Percentiles rank a stretch among this genome's conserved stretches.
Conservation (phyloP, 2,888 invertebrate species). For the Metopia argyrocephala region DNA sequence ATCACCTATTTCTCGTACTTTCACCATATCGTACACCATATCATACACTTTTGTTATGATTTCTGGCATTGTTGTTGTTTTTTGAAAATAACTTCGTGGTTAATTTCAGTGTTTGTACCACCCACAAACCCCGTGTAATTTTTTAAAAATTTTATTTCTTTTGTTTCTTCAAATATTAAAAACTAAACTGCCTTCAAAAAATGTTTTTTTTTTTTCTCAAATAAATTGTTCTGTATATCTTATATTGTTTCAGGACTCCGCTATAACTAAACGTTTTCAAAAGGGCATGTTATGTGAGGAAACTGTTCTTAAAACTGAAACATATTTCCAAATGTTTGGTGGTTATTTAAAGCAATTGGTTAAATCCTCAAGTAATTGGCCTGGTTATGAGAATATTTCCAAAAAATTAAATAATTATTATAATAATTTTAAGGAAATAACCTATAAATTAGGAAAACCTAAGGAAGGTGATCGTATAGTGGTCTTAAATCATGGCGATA, state of each 20-base stretch:
- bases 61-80: no score
- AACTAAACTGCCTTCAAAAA: no score
- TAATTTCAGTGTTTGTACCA: no score
- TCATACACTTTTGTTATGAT: no score
- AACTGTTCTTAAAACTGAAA: conserved; percentile 68
- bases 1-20: no score
- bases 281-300: conserved; percentile 73
- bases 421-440: conserved; percentile 71
- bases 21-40: no score
- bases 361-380: conserved; percentile 66
- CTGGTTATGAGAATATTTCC: conserved; percentile 71
- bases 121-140: no score
- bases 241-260: conserved; percentile 68
- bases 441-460: conserved; percentile 69
- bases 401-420: conserved; percentile 71
- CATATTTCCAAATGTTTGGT: conserved; percentile 69
- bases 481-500: conserved; percentile 80
- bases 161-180: no score
- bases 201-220: not conserved
- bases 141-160: no score
- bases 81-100: no score
- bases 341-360: conserved; percentile 70
- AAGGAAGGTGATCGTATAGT: conserved; percentile 66
- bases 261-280: conserved; percentile 69
- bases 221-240: no score